phyloP scores from a whole-genome alignment of 2,113 vertebrate genomes.

The Leucoraja erinaceus region DNA sequence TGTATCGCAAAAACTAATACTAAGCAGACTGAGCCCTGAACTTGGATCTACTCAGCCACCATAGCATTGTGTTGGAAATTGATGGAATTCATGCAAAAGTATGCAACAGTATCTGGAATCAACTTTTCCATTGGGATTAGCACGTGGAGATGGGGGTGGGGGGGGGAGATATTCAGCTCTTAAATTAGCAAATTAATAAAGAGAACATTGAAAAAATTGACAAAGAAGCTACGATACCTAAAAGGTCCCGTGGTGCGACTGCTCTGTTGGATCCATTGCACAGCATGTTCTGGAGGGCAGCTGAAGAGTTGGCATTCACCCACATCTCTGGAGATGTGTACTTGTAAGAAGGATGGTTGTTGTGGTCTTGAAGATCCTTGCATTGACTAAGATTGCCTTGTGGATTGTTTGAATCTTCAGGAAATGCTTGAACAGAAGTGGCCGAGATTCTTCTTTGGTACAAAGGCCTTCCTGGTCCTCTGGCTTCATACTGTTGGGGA shows the following conservation, averaged over 20 bases:
- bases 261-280: conserved; percentile 86
- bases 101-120: background rate
- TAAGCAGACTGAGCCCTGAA: background rate
- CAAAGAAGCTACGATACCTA: conserved; percentile 60
- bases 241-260: conserved; percentile 74
- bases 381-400: conserved; percentile 67
- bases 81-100: background rate
- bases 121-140: background rate
- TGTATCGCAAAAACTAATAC: no score
- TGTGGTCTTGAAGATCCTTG: conserved; percentile 80
- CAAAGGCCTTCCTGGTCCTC: conserved; percentile 95
- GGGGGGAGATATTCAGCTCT: background rate
- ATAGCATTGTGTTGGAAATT: background rate
- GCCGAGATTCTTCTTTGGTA: conserved; percentile 98
- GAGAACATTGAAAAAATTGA: background rate
- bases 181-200: background rate
- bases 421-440: conserved; percentile 76
- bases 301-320: conserved; percentile 74
- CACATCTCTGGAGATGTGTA: conserved; percentile 83
- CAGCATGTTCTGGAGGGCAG: conserved; percentile 91
- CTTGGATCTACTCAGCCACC: background rate
- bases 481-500: conserved; percentile 82
- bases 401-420: conserved; percentile 69
- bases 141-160: no score
- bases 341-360: conserved; percentile 64